Conservation (phyloP, 2,888 invertebrate species). For the Rotaria socialis region DNA sequence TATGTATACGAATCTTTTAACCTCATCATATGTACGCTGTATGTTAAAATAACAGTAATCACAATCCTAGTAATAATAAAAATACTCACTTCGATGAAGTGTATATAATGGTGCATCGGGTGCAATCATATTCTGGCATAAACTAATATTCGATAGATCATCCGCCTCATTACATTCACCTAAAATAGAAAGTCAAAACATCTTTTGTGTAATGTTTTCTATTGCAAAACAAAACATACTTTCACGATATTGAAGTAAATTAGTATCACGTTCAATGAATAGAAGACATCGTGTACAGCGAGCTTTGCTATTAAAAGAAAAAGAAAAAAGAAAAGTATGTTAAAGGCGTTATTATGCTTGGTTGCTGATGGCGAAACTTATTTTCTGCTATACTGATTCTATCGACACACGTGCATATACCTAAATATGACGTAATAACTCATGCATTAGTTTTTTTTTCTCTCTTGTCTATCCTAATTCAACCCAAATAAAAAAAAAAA, state of each 20-base stretch:
- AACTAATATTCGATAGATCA: neutral
- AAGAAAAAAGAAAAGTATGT: neutral
- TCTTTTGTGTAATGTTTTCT: neutral
- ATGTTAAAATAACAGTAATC: neutral
- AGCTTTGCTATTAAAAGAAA: neutral
- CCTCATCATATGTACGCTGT: neutral
- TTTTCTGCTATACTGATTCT: neutral
- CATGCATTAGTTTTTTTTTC: neutral
- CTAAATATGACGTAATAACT: neutral
- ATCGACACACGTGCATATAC: neutral
- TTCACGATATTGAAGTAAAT: conserved; percentile 34
- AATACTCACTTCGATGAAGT: conserved; percentile 34
- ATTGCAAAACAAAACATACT: neutral
- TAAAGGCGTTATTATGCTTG: neutral
- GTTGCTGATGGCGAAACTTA: neutral
- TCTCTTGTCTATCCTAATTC: neutral
- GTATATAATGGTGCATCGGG: conserved; percentile 16
- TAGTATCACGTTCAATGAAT: neutral
- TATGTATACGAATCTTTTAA: neutral
- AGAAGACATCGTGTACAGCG: conserved; percentile 22
- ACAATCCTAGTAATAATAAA: neutral
- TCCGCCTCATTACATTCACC: conserved; percentile 25
- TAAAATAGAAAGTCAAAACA: neutral
- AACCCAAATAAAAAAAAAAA: too few relatives aligned
- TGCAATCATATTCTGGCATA: conserved; percentile 19